These are phyloP conservation scores for Acipenser oxyrinchus DNA, from an alignment of 2,797 vertebrate species.

Conservation along the genomic window DNA sequence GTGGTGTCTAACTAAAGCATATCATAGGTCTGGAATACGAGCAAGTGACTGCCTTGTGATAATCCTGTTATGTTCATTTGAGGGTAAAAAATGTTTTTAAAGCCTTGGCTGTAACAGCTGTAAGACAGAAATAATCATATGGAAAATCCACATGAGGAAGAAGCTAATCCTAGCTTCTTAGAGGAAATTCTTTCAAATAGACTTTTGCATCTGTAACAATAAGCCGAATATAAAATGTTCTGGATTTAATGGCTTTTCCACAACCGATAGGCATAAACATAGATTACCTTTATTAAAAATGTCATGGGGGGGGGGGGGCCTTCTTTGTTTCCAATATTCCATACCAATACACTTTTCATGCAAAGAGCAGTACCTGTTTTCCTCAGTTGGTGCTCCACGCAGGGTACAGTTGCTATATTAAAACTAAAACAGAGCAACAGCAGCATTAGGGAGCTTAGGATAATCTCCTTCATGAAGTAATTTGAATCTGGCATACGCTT, in stretches of 20 bases:
- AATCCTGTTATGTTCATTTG: no score
- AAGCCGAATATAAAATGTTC: conserved; percentile 1
- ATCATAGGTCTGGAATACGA: no score
- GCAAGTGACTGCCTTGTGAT: no score
- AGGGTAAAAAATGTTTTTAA: no score
- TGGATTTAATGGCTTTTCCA: conserved; percentile 1
- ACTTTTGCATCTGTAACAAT: conserved; percentile 1
- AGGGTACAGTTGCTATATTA: neutral
- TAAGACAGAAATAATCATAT: no score
- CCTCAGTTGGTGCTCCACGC: conserved; percentile 1
- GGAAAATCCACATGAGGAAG: conserved; percentile 1
- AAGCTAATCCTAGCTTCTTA: neutral
- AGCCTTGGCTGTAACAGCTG: no score
- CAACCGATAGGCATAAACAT: neutral
- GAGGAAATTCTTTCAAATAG: conserved; percentile 3
- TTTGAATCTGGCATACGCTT: neutral
- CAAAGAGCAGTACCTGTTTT: neutral
- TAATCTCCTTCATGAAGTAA: conserved; percentile 1
- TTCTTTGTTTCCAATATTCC: neutral
- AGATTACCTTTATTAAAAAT: conserved; percentile 2
- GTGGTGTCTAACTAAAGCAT: no score
- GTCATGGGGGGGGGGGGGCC: conserved; percentile 2
- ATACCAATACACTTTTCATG: conserved; percentile 5
- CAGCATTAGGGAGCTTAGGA: conserved; percentile 1
- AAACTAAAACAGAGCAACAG: conserved; percentile 1